Conservation (phyloP, 2,888 invertebrate species). For the Chymomyza caudatula region DNA sequence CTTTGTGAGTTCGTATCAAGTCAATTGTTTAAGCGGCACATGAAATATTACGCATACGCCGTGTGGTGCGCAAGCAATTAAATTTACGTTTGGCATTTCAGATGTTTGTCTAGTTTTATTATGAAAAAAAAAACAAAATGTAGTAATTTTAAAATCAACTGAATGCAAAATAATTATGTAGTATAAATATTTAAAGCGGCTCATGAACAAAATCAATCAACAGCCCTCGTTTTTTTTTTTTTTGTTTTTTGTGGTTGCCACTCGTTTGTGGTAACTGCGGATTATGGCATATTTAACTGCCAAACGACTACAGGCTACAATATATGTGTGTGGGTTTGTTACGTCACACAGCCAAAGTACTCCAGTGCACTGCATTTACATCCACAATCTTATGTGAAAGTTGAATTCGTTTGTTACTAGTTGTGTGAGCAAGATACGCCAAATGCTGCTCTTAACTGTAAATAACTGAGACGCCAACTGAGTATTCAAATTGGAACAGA, state of each 20-base stretch:
- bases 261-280: constrained; percentile 45
- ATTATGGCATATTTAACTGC: constrained; percentile 51
- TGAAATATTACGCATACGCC: constrained; percentile 69
- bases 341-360: constrained; percentile 55
- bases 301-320: constrained; percentile 38
- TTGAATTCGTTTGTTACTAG: constrained; percentile 45
- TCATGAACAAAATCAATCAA: constrained; percentile 62
- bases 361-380: constrained; percentile 55
- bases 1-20: constrained; percentile 27
- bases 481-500: constrained; percentile 40
- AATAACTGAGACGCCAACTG: constrained; percentile 15
- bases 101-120: not conserved
- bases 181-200: constrained; percentile 38
- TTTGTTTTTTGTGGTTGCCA: constrained; percentile 18
- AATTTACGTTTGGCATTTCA: constrained; percentile 31
- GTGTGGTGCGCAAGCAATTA: constrained; percentile 54
- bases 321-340: constrained; percentile 26
- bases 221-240: constrained; percentile 9
- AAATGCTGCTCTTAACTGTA: constrained; percentile 3
- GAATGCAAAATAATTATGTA: constrained; percentile 62
- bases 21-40: constrained; percentile 62
- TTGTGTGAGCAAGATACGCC: not conserved
- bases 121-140: constrained; percentile 17
- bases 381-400: constrained; percentile 53
- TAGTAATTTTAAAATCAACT: constrained; percentile 46